Base-by-base conservation (phyloP, 2,797 vertebrate genomes). In the Semotilus atromaculatus region DNA sequence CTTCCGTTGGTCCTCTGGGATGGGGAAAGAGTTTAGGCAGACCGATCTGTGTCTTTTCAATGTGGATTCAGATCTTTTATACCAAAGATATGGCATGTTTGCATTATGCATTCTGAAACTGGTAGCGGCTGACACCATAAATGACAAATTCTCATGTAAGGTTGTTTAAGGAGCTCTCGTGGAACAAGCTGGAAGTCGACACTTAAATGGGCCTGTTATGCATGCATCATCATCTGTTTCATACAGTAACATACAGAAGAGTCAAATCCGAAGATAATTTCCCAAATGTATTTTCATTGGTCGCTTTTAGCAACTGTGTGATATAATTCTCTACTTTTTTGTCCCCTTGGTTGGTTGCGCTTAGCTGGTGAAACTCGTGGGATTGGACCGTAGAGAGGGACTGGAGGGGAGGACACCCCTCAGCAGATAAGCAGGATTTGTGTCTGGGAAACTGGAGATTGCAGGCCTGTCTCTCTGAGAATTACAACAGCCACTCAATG, bases 401-500 rank as follows among this genome's bases (percentile, higher is more conserved):
- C 74, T 31, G 48, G 58, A 87, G 71, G 74, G 66, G 71, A 83
- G 82, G 86, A 82, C 86, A 87, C 80, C 86, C 90, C 86, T 86
- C 90, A 89, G 91, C 93, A 93, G 93, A 95, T 95, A 93, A 94
- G 93, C 91, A 92, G 92, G 92, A 93, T 95, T 93, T 90, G 90
- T 90, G 92, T 90, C 92, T 93, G 94, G 90, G 90, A 86, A 91
- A 90, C 89, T 83, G 40, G 86, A 92, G 93, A 93, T 93, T 93
- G 92, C 91, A 90, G 89, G 90, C 89, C 91, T 92, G 93, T 94
- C 92, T 93, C 91, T 83, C 80, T 90, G 91, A 93, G 94, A 94
- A 94, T 94, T 93, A 93, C 92, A 92, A 91, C 88, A 88, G 67
- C 81, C 91, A 90, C 90, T 93, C 90, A 81, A 89, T 90, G 91